phyloP scores from a whole-genome alignment of 2,888 invertebrate species.

The Erebia ligea region DNA sequence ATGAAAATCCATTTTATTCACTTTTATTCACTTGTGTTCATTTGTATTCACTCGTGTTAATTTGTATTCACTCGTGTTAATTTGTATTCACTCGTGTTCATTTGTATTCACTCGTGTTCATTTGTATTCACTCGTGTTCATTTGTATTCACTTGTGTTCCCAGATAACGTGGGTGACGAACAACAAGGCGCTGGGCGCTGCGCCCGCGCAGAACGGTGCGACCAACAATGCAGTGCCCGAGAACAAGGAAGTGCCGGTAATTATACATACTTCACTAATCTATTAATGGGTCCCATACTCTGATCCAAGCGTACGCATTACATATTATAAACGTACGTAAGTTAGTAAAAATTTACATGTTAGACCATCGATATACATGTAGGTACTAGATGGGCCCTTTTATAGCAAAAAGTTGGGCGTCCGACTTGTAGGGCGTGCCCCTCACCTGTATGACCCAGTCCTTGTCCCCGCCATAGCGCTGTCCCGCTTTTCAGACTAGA shows the following conservation, averaged over 20 bases:
- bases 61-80: neutral
- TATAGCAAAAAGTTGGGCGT: no score
- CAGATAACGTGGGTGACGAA: constrained; percentile 77
- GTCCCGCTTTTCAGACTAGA: no score
- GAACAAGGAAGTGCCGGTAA: constrained; percentile 59
- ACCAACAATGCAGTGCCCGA: constrained; percentile 51
- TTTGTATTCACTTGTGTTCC: constrained; percentile 38
- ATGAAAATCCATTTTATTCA: neutral
- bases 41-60: neutral
- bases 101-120: neutral
- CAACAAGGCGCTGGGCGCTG: constrained; percentile 49
- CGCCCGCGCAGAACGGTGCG: constrained; percentile 51
- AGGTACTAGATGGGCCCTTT: no score
- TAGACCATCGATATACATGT: no score
- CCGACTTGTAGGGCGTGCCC: no score
- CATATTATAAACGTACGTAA: no score
- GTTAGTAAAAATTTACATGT: no score
- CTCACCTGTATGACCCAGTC: no score
- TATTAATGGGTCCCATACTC: no score
- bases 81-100: neutral
- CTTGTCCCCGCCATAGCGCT: no score
- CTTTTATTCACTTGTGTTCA: neutral
- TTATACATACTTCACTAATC: no score
- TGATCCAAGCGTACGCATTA: no score
- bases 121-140: neutral